These are phyloP conservation scores for Cebus imitator DNA, from an alignment of 2,113 vertebrate species.

Conservation along the genomic window DNA sequence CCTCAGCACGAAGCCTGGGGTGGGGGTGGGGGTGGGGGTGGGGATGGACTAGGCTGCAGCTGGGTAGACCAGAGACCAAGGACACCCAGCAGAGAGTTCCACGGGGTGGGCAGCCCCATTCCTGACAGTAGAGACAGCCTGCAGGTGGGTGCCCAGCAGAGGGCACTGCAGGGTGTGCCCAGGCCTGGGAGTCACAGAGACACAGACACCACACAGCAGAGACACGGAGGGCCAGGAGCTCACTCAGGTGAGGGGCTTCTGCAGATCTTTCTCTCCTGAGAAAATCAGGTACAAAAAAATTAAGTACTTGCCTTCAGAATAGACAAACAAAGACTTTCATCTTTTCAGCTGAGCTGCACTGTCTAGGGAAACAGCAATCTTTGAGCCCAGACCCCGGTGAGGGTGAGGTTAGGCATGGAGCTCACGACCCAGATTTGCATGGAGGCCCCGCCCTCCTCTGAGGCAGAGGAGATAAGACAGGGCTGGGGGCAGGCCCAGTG, in stretches of 20 bases:
- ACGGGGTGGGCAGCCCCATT: not conserved
- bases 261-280: not conserved
- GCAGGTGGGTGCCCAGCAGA: not conserved
- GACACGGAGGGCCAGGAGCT: not conserved
- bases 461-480: no score
- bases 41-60: not conserved
- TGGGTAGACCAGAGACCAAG: not conserved
- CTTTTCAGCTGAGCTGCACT: rapidly evolving
- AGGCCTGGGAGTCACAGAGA: not conserved
- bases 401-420: not conserved
- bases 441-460: not conserved
- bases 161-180: not conserved
- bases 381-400: not conserved
- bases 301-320: not conserved
- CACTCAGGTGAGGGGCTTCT: not conserved
- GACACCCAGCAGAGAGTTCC: not conserved
- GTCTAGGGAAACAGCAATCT: not conserved
- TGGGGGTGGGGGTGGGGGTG: no score
- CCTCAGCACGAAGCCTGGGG: not conserved
- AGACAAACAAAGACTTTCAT: not conserved
- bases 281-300: not conserved
- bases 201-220: not conserved
- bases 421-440: not conserved
- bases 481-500: no score
- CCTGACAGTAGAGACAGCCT: not conserved